Evolutionary conservation across 2,113 vertebrate genomes (phyloP).

Genomic region (Daubentonia madagascariensis): DNA sequence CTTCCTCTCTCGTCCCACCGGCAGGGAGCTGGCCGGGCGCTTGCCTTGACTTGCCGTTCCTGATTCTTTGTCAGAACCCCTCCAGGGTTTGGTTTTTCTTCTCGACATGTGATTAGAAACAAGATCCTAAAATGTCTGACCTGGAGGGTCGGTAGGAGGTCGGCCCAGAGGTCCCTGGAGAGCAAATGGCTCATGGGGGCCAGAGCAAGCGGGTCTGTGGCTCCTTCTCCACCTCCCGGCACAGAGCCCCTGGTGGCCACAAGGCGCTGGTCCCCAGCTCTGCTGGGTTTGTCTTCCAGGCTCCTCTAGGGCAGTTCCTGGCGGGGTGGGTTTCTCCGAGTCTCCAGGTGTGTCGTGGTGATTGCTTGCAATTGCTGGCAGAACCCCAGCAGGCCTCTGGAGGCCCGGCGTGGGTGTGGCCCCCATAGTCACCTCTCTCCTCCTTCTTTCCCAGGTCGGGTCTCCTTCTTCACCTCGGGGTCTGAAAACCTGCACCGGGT

Average conservation of each 20-base stretch:
- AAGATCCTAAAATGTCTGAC: not conserved
- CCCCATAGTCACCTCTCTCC: not conserved
- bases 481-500: conserved; percentile 97
- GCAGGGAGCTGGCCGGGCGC: not conserved
- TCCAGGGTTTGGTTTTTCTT: not conserved
- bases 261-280: not conserved
- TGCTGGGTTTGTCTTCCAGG: not conserved
- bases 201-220: accelerated
- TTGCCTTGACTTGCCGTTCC: not conserved
- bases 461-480: conserved; percentile 98
- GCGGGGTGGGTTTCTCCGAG: not conserved
- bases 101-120: not conserved
- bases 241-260: not conserved
- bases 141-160: not conserved
- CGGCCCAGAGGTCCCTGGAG: too few relatives aligned
- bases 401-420: not conserved
- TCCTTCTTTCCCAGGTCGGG: conserved; percentile 86
- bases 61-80: not conserved
- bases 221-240: not conserved
- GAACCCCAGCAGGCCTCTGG: not conserved
- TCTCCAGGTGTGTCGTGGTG: not conserved
- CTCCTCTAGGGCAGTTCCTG: not conserved
- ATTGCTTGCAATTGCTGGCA: accelerated
- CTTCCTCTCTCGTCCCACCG: not conserved
- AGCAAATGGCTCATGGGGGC: too few relatives aligned